Base-by-base conservation (phyloP, 2,888 invertebrate genomes). In the Dysmachus trigonus region DNA sequence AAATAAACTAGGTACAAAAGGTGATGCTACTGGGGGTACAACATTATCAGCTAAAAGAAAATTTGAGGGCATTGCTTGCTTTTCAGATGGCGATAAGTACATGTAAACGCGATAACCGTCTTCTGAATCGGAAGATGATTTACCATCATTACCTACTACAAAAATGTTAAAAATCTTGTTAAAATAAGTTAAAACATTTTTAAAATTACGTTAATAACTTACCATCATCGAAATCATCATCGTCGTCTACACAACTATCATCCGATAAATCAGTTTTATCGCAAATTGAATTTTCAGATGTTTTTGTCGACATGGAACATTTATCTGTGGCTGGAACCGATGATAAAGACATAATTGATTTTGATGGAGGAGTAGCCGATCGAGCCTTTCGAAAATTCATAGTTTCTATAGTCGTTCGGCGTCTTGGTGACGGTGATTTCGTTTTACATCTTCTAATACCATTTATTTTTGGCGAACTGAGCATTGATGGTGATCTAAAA, bases 1-100 rank as follows among this genome's bases (percentile, higher is more conserved):
- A 91, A 96, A 96, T 6, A 96, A 91, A 90, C 96, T 96, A 47
- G 93, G 92, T 77, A 94, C 90, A 18, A 93, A 90, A 76, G 93
- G 92, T 6, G 90, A 89, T 2, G 89, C 88, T 13, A 35, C 84
- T 8, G 30, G 30, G 18, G 84, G 41, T 18, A 71, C 6, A 38
- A n/a, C 5, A 82, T 31, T 74, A 22, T 86, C 76, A 33, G 15
- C 10, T 15, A 47, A 27, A 47, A 27, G 15, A 18, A 76, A 53
- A 30, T 31, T 72, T 33, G 73, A 15, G 2, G 85, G 33, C 27
- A 76, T 33, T 18, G 47, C n/a, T 22, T 38, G 72, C 41, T 71
- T 86, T 33, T 86, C 86, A 13, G 74, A 72, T 18, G 31, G 71
- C 31, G 22, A 41, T 22, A 81, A 53, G 35, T 86, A 83, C 0